Evolutionary conservation across 2,888 invertebrate species (phyloP), one percentile per base, ranked within the genome.

Genomic region (Caenorhabditis sp.): DNA sequence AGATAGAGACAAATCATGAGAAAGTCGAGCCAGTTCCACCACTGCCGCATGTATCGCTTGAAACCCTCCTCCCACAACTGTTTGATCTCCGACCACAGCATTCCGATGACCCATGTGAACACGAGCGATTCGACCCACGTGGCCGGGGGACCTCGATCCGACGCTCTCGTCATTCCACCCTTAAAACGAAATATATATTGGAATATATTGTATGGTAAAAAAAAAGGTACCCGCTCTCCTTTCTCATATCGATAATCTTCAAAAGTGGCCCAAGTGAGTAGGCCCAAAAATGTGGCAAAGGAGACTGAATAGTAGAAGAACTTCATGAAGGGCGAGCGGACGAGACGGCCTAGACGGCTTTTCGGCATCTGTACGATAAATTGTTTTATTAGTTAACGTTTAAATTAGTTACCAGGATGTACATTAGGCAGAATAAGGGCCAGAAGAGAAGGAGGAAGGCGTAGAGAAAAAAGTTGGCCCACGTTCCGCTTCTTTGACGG

Each of bases 21-120:
- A 83, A 92, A 92, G 85, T 92, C 92, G 43, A 92, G 88, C 91
- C 91, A 92, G 86, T 92, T 92, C 92, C 92, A 92, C 91, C 91
- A 92, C 82, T 92, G 92, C 13, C 90, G 87, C 24, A 91, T 89
- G 85, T 92, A 92, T 22, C 91, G 91, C 72, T 90, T 90, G 56
- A 91, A 86, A 2, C 91, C 91, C 83, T 92, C 92, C 65, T 91
- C 91, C 92, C 92, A 91, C n/a, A 92, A 85, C 85, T 92, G 92
- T 81, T 92, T 92, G 85, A 91, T 91, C 79, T 92, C 92, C 0
- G 91, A 90, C 92, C 92, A 92, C 27, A 92, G 90, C 89, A 91
- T 91, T 39, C 91, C 91, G 72, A 90, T 88, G 4, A 92, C 91
- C 91, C 91, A 92, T 71, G 91, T 88, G 58, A 91, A 89, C 26